Evolutionary conservation across 2,888 invertebrate species (phyloP).

Genomic region (Polietes domitor): DNA sequence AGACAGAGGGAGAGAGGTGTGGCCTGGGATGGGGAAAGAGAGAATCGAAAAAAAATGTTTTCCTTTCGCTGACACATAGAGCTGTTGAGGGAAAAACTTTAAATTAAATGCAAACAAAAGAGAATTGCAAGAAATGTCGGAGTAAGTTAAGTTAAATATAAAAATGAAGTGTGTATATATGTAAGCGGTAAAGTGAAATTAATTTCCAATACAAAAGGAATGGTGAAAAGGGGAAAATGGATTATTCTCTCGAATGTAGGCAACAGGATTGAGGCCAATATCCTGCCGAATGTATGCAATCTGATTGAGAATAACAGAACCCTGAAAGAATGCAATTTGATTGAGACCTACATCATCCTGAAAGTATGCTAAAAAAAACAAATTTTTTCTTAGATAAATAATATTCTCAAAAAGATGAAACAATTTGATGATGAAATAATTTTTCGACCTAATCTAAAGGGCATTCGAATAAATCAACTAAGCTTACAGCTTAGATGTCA

Average conservation of each 20-base stretch:
- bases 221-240: not conserved
- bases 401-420: too few relatives aligned
- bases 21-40: not conserved
- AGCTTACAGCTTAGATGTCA: too few relatives aligned
- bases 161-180: not conserved
- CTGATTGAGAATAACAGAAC: too few relatives aligned
- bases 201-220: not conserved
- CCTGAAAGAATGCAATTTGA: too few relatives aligned
- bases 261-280: not conserved
- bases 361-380: too few relatives aligned
- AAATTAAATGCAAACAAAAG: slow-evolving; percentile 1
- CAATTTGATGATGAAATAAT: too few relatives aligned
- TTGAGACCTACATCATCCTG: too few relatives aligned
- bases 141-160: not conserved
- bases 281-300: too few relatives aligned
- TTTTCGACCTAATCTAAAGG: too few relatives aligned
- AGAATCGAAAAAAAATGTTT: not conserved
- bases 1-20: not conserved
- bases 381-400: too few relatives aligned
- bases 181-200: too few relatives aligned
- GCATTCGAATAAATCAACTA: too few relatives aligned
- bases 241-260: not conserved
- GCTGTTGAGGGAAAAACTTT: not conserved
- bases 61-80: not conserved
- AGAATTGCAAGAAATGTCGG: not conserved